These are phyloP conservation scores for Silvanus unidentatus DNA, from an alignment of 2,888 invertebrate genomes.

Conservation along the genomic window DNA sequence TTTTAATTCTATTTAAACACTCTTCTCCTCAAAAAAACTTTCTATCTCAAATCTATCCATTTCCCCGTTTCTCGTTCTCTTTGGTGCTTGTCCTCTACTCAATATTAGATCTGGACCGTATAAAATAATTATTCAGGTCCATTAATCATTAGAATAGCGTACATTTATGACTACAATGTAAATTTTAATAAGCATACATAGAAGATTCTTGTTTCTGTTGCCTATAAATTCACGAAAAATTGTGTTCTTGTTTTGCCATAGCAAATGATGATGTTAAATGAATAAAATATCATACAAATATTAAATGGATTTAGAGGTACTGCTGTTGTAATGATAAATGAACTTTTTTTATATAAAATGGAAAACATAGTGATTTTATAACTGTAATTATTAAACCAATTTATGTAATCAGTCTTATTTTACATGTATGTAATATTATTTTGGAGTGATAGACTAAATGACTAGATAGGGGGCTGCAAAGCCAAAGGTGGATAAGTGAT, in stretches of 20 bases:
- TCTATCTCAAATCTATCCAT: background rate
- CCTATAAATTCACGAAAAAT: constrained; percentile 2
- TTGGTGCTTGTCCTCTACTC: constrained; percentile 37
- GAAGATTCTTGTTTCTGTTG: constrained; percentile 14
- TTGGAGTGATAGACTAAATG: constrained; percentile 22
- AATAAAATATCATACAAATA: constrained; percentile 1
- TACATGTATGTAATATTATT: constrained; percentile 15
- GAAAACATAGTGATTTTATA: background rate
- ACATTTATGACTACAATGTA: constrained; percentile 19
- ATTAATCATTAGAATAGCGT: constrained; percentile 49
- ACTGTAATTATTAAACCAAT: constrained; percentile 7
- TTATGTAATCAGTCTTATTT: constrained; percentile 9
- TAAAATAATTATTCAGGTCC: constrained; percentile 33
- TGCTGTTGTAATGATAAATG: constrained; percentile 48
- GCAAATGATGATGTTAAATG: constrained; percentile 23
- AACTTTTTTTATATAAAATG: constrained; percentile 26
- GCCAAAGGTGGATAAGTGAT: constrained; percentile 50
- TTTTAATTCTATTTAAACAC: constrained; percentile 29
- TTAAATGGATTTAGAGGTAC: constrained; percentile 31
- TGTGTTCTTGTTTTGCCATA: constrained; percentile 28
- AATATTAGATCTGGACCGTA: constrained; percentile 20
- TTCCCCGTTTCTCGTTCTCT: constrained; percentile 6
- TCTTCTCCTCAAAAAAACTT: background rate
- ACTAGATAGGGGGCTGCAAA: constrained; percentile 2
- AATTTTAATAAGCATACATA: constrained; percentile 17